Conservation (phyloP, 1,140 invertebrate genomes). For the Drosophila littoralis region DNA sequence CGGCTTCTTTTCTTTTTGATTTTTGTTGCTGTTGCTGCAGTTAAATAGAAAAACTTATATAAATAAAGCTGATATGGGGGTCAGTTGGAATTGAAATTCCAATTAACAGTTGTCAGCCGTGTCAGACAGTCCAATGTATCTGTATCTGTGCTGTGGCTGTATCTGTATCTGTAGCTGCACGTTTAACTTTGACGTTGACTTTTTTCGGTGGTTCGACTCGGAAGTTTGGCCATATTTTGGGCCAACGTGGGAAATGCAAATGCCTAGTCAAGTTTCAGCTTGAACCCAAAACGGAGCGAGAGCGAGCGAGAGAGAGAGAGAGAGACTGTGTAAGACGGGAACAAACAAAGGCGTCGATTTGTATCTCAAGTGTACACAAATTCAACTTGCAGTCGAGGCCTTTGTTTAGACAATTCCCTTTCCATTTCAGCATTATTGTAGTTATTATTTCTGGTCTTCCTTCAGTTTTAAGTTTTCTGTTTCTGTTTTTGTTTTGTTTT, state of each 20-base stretch:
- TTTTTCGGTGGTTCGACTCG: conserved; percentile 26
- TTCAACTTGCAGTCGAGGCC: conserved; percentile 12
- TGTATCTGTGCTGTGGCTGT: conserved; percentile 25
- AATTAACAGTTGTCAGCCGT: conserved; percentile 63
- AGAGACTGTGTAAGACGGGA: conserved; percentile 32
- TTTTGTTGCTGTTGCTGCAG: conserved; percentile 16
- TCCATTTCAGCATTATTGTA: conserved; percentile 18
- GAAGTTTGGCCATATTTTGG: conserved; percentile 36
- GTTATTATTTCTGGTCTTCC: conserved; percentile 12
- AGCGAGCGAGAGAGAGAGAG: neutral
- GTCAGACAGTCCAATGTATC: conserved; percentile 51
- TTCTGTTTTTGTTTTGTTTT: conserved; percentile 3
- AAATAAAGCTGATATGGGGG: conserved; percentile 9
- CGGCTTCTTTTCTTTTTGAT: conserved; percentile 32
- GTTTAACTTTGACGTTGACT: conserved; percentile 58
- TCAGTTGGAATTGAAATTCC: conserved; percentile 59
- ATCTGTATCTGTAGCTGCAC: conserved; percentile 38
- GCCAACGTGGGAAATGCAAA: conserved; percentile 80
- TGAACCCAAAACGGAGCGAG: conserved; percentile 2
- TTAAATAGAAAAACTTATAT: conserved; percentile 31
- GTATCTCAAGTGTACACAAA: conserved; percentile 55
- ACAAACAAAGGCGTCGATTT: conserved; percentile 73
- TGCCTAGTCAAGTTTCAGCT: conserved; percentile 54
- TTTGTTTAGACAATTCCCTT: conserved; percentile 42
- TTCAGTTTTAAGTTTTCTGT: neutral